A percentile compares a stretch with the other conserved stretches of the same genome.
Evolutionary conservation across 2,888 invertebrate genomes (phyloP).

Genomic region (Lasioglossum malachurum): DNA sequence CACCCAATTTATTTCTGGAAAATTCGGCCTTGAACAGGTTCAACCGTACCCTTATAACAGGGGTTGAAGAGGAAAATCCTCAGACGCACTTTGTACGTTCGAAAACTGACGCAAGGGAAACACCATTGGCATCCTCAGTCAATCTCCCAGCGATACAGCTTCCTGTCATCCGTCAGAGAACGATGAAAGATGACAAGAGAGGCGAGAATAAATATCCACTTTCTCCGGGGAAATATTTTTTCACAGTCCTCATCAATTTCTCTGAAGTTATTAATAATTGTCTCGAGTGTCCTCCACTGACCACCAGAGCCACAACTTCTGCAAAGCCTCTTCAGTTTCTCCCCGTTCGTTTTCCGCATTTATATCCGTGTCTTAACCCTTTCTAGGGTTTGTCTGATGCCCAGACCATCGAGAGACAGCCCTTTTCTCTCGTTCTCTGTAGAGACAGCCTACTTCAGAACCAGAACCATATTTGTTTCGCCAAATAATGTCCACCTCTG

Average conservation of each 20-base stretch:
- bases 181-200: background rate
- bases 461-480: too few species aligned
- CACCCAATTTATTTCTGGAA: background rate
- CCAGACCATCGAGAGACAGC: background rate
- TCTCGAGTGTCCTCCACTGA: background rate
- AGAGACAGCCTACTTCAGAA: background rate
- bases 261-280: slow-evolving; percentile 16
- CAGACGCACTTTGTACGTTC: background rate
- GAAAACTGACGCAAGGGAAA: background rate
- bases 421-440: background rate
- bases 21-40: background rate
- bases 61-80: background rate
- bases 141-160: background rate
- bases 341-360: background rate
- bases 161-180: background rate
- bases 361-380: background rate
- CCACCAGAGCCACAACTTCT: background rate
- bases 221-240: background rate
- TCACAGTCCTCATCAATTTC: background rate
- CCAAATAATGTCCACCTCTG: too few species aligned
- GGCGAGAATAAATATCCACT: background rate
- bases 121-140: background rate
- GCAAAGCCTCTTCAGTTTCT: background rate
- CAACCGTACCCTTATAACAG: background rate
- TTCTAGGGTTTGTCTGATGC: background rate